Conservation (phyloP, 2,797 vertebrate species). For the Erpetoichthys calabaricus region DNA sequence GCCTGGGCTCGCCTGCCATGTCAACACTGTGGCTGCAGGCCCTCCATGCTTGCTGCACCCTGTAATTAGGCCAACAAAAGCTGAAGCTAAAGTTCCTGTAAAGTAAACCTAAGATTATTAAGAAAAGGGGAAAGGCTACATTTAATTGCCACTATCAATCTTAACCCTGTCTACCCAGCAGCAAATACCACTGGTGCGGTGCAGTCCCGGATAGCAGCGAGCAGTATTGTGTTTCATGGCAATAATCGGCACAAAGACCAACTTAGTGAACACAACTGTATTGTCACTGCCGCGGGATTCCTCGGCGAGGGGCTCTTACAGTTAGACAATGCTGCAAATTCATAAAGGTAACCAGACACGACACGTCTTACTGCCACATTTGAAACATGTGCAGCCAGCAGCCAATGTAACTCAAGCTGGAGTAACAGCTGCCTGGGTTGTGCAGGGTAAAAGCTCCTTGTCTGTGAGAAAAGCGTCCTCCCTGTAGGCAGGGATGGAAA, state of each 20-base stretch:
- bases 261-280: constrained; percentile 31
- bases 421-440: constrained; percentile 52
- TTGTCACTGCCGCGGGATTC: constrained; percentile 53
- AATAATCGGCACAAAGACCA: constrained; percentile 27
- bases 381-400: constrained; percentile 42
- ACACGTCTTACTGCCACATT: constrained; percentile 43
- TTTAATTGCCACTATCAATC: constrained; percentile 69
- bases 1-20: constrained; percentile 60
- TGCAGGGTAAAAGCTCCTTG: constrained; percentile 1
- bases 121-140: constrained; percentile 50
- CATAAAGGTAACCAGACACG: constrained; percentile 61
- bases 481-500: too few relatives aligned
- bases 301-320: constrained; percentile 46
- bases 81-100: constrained; percentile 60
- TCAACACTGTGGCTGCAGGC: constrained; percentile 59
- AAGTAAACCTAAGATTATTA: constrained; percentile 62
- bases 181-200: constrained; percentile 39
- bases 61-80: constrained; percentile 66
- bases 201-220: constrained; percentile 46
- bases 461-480: constrained; percentile 1
- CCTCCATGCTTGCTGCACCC: constrained; percentile 60
- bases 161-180: constrained; percentile 65
- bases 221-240: constrained; percentile 38
- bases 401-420: constrained; percentile 49
- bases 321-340: constrained; percentile 54